These are phyloP conservation scores for Campopleginae sp. DNA, from an alignment of 2,888 invertebrate species.

Conservation along the genomic window DNA sequence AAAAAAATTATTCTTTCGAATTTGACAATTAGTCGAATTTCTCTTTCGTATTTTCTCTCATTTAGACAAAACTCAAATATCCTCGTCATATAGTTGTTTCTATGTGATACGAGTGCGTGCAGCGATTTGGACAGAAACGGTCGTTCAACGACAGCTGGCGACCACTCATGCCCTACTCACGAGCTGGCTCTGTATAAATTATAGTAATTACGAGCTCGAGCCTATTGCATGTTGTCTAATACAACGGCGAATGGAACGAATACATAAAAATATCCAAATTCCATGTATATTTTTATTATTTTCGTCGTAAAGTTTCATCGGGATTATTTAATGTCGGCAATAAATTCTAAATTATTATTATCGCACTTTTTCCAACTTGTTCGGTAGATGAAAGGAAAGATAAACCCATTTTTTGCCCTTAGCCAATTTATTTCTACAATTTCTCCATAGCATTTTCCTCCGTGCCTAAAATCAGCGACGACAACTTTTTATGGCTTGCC, in stretches of 20 bases:
- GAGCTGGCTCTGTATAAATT: constrained; percentile 33
- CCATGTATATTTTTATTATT: background rate
- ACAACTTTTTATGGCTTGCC: background rate
- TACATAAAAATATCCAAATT: background rate
- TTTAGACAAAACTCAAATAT: constrained; percentile 2
- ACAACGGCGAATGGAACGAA: background rate
- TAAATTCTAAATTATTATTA: background rate
- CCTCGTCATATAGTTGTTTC: background rate
- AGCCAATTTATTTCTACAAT: background rate
- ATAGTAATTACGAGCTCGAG: constrained; percentile 47
- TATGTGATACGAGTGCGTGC: background rate
- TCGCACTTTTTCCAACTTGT: background rate
- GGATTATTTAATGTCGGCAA: background rate
- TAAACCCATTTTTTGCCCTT: background rate
- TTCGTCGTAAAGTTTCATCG: background rate
- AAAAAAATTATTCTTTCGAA: background rate
- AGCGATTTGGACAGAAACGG: constrained; percentile 52
- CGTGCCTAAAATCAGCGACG: background rate
- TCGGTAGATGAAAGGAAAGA: background rate
- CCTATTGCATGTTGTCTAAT: background rate
- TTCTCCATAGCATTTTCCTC: background rate
- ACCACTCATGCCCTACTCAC: constrained; percentile 54
- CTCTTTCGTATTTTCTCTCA: background rate
- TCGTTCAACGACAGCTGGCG: constrained; percentile 61
- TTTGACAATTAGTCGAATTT: background rate